Conservation (phyloP, 2,797 vertebrate genomes). For the Limosa lapponica region DNA sequence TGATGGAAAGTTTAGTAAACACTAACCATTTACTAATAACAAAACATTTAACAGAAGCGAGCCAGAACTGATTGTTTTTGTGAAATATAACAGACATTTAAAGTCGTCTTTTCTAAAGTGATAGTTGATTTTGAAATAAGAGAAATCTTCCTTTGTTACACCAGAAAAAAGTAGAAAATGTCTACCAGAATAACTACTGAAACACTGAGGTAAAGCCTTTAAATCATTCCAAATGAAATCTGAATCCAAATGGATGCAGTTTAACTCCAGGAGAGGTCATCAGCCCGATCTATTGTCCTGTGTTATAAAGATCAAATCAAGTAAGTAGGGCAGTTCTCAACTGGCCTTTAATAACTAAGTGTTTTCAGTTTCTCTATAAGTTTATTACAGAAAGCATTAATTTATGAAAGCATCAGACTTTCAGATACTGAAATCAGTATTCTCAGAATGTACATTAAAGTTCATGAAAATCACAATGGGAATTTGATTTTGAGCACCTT, state of each 20-base stretch:
- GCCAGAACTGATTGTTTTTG: background rate
- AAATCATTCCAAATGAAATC: background rate
- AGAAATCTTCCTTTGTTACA: background rate
- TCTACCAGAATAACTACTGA: background rate
- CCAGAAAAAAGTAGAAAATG: background rate
- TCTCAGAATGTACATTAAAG: background rate
- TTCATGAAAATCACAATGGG: background rate
- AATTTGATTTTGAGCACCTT: background rate
- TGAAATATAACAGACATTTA: background rate
- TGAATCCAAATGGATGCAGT: background rate
- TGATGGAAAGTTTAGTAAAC: background rate
- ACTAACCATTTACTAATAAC: background rate
- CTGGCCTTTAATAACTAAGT: background rate
- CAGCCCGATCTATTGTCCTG: background rate
- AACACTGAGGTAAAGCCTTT: background rate
- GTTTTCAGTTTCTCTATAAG: background rate
- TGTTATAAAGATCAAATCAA: background rate
- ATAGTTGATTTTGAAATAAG: background rate
- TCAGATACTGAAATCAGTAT: background rate
- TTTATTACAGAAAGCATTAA: background rate
- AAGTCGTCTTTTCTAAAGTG: background rate
- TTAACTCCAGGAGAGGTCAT: background rate
- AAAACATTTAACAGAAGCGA: background rate
- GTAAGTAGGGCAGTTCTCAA: background rate
- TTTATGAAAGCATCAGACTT: background rate